Conservation (phyloP, 2,888 invertebrate genomes). For the Brachyopa scutellaris region DNA sequence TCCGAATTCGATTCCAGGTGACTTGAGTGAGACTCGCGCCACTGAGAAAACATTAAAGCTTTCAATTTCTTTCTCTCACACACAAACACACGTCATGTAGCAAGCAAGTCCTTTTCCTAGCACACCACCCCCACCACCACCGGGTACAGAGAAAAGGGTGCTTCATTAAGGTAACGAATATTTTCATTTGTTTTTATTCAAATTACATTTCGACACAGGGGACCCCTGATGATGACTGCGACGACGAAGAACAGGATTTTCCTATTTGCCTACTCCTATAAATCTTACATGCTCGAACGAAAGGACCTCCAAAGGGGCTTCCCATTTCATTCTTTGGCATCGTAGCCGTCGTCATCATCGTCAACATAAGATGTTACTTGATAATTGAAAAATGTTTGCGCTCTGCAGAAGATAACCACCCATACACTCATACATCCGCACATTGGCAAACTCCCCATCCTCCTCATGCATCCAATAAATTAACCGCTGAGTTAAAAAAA, state of each 20-base stretch:
- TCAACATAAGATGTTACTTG: constrained; percentile 69
- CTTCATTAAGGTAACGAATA: constrained; percentile 73
- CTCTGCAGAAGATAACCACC: constrained; percentile 49
- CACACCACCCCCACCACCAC: constrained; percentile 13
- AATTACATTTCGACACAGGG: constrained; percentile 72
- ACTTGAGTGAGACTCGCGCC: constrained; percentile 68
- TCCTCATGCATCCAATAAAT: constrained; percentile 67
- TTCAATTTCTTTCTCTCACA: constrained; percentile 59
- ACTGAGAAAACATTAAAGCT: constrained; percentile 70
- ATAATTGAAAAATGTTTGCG: constrained; percentile 72
- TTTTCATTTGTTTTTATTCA: constrained; percentile 72
- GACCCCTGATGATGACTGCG: constrained; percentile 59
- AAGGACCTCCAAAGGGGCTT: constrained; percentile 68
- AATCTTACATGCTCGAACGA: constrained; percentile 72
- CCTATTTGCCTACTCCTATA: constrained; percentile 71
- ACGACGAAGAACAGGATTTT: constrained; percentile 68
- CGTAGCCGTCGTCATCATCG: constrained; percentile 33
- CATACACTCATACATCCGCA: constrained; percentile 2
- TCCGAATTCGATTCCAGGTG: constrained; percentile 72
- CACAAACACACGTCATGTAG: not conserved
- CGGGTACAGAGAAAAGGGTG: constrained; percentile 58
- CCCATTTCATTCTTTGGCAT: constrained; percentile 39
- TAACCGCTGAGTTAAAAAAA: constrained; percentile 69
- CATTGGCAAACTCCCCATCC: constrained; percentile 27
- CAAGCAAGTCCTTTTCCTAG: not conserved